These are phyloP conservation scores for Vanessa atalanta DNA, from an alignment of 1,140 invertebrate species.

Conservation along the genomic window DNA sequence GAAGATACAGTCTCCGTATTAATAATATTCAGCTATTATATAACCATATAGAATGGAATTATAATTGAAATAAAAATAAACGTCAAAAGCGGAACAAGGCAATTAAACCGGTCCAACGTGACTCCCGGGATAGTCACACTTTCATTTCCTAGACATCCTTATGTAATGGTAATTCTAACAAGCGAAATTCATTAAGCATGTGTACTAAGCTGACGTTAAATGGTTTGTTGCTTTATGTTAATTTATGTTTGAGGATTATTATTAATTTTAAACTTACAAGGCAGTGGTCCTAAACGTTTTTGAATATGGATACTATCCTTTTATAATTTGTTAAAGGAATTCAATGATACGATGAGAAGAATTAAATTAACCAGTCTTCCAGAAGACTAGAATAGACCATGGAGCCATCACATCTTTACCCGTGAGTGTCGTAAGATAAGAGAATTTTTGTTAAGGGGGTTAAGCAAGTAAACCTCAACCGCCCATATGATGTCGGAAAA, in stretches of 20 bases:
- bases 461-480: too few species aligned
- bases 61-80: constrained; percentile 12
- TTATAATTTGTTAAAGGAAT: too few species aligned
- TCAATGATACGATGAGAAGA: too few species aligned
- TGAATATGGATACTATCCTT: too few species aligned
- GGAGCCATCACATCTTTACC: too few species aligned
- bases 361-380: too few species aligned
- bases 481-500: too few species aligned
- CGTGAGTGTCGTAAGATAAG: too few species aligned
- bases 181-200: constrained; percentile 43
- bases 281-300: too few species aligned
- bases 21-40: background rate
- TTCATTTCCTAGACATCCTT: constrained; percentile 60
- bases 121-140: constrained; percentile 38
- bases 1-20: too few species aligned
- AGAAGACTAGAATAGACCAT: too few species aligned
- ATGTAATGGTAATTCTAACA: constrained; percentile 50
- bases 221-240: constrained; percentile 6
- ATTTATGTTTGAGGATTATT: background rate
- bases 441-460: too few species aligned
- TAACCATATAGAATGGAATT: constrained; percentile 6
- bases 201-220: background rate
- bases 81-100: constrained; percentile 12
- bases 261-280: background rate
- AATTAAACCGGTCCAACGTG: constrained; percentile 15